Conservation (phyloP, 1,140 invertebrate species). For the Steinernema khuongi region DNA sequence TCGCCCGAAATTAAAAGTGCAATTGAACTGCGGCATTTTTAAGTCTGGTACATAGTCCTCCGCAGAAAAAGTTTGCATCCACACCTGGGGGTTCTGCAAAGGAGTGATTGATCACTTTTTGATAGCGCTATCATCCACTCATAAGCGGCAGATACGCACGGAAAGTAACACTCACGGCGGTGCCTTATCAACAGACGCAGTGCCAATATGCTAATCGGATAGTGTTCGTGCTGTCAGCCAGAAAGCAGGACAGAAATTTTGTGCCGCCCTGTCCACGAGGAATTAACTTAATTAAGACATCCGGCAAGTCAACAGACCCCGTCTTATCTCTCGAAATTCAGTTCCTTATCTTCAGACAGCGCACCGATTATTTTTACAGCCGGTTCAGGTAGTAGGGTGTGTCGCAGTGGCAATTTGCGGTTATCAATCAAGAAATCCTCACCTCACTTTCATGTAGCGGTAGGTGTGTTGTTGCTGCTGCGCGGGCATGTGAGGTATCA, state of each 20-base stretch:
- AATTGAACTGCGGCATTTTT: not conserved
- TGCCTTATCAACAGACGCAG: too few relatives aligned
- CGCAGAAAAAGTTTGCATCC: not conserved
- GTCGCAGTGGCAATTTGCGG: too few relatives aligned
- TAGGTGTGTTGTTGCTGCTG: not conserved
- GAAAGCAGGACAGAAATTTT: not conserved
- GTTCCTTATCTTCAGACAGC: too few relatives aligned
- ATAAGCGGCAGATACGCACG: not conserved
- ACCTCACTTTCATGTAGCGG: slow-evolving; percentile 14
- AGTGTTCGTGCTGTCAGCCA: not conserved
- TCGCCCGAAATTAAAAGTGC: not conserved
- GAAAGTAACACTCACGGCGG: not conserved
- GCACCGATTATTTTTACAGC: too few relatives aligned
- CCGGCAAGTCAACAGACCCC: not conserved
- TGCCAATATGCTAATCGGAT: not conserved
- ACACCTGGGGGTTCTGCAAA: not conserved
- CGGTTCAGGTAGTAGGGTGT: too few relatives aligned
- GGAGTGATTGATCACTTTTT: not conserved
- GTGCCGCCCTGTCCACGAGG: not conserved
- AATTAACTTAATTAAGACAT: not conserved
- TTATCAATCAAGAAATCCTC: too few relatives aligned
- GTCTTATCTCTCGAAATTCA: not conserved
- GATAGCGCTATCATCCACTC: not conserved
- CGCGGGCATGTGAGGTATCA: not conserved
- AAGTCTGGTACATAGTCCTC: too few relatives aligned